phyloP scores from a whole-genome alignment of 2,797 vertebrate genomes.

The Amblyraja radiata region DNA sequence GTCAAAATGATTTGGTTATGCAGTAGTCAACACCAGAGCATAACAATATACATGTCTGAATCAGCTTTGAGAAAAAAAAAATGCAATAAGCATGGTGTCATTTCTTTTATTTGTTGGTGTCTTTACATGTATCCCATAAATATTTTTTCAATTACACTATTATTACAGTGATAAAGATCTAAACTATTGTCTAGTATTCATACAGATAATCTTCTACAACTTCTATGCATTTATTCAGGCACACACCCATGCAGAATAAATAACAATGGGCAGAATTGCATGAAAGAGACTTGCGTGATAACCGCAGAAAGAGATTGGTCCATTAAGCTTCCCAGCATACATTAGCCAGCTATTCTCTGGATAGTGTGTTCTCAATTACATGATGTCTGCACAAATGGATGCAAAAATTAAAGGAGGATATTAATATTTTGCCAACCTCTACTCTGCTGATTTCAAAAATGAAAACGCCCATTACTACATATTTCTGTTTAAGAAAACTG shows the following conservation, averaged over 20 bases:
- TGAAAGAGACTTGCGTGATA: background rate
- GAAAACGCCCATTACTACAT: background rate
- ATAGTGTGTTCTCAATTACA: background rate
- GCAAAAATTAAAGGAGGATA: background rate
- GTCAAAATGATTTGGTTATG: background rate
- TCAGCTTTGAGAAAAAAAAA: background rate
- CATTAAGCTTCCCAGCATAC: background rate
- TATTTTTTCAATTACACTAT: background rate
- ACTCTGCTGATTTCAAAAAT: background rate
- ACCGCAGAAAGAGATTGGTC: background rate
- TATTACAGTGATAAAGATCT: background rate
- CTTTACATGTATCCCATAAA: background rate
- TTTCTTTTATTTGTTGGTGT: background rate
- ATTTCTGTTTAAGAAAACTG: background rate
- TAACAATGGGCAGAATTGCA: background rate
- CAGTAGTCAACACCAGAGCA: background rate
- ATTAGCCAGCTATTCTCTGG: background rate
- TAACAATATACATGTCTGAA: background rate
- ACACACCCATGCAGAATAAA: background rate
- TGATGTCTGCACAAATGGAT: background rate
- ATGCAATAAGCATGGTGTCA: background rate
- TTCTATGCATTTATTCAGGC: conserved; percentile 14
- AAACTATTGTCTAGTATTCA: background rate
- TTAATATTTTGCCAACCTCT: background rate
- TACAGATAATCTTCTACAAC: background rate